Base-by-base conservation (phyloP, 1,140 invertebrate species). In the Wasmannia auropunctata region DNA sequence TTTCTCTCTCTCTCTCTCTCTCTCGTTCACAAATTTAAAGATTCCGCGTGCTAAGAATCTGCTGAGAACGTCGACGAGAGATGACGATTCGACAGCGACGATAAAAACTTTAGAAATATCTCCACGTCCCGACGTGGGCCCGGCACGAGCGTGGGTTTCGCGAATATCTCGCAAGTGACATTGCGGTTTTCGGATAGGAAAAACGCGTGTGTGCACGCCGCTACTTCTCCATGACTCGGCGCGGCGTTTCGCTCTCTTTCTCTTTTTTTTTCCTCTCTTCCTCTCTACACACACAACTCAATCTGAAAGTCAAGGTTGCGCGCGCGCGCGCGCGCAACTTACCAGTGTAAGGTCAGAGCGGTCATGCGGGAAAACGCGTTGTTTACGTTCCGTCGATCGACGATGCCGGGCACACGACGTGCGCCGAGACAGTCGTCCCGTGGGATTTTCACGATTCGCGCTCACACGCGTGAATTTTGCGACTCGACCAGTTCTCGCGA, bases 221-320 rank as follows among this genome's bases (percentile, higher is more conserved):
- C 76, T 69, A 34, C 16, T 28, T 49, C 40, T 34, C 37, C 31
- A 25, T 22, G 46, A 43, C 22, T n/a, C 77, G 34, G 31, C 31
- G n/a, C 16, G 63, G n/a, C 60, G 31, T 51, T 40, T 40, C 34
- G 7, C 7, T 75, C 51, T 25, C n/a, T 25, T 7, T 40, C 56
- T 60, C 25, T 16, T 11, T 37, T 3, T 31, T 25, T 14, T 58
- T 11, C 37, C n/a, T 65, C 60, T 37, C 60, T 54, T 10, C 22
- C n/a, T 22, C 65, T n/a, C 37, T 70, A 34, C 8, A 2, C 14
- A n/a, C 2, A 65, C 63, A 81, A 70, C 11, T 56, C 25, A 60
- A 62, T 75, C 76, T 67, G 86, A 84, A 88, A 89, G 75, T 87
- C 87, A 63, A 89, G 80, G 85, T 89, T 91, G 87, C 83, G 28